Conservation (phyloP, 2,113 vertebrate genomes). For the Alosa alosa region DNA sequence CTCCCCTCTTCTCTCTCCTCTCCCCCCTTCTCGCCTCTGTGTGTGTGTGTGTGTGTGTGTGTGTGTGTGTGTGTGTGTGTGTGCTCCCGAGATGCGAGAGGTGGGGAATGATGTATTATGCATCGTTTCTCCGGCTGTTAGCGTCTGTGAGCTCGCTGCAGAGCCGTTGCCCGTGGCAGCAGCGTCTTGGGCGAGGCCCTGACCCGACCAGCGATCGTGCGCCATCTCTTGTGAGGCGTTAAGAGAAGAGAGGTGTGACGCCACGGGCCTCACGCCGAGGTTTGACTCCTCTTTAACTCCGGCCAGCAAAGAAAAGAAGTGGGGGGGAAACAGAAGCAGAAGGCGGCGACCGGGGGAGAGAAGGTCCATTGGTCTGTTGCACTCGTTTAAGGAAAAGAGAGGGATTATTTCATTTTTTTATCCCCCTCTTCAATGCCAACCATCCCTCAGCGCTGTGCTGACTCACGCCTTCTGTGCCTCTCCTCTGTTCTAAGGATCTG, state of each 20-base stretch:
- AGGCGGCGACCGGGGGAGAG: neutral
- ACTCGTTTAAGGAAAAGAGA: constrained; percentile 22
- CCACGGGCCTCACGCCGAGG: too few species aligned
- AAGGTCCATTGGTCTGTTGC: constrained; percentile 26
- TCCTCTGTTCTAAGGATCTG: neutral
- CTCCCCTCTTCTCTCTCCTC: neutral
- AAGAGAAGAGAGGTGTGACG: neutral
- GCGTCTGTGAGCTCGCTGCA: too few species aligned
- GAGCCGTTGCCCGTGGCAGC: too few species aligned
- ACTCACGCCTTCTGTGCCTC: constrained; percentile 16
- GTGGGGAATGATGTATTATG: neutral
- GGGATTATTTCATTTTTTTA: neutral
- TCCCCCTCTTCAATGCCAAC: constrained; percentile 11
- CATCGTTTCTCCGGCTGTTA: neutral
- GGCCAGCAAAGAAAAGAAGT: neutral
- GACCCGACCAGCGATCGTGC: neutral
- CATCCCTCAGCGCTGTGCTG: constrained; percentile 37
- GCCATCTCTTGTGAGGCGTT: neutral
- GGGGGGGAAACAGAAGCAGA: constrained; percentile 20
- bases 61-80: neutral
- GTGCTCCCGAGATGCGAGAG: neutral
- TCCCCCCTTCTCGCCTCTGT: neutral
- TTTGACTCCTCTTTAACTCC: neutral
- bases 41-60: neutral
- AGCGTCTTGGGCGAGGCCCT: neutral